These are phyloP conservation scores for Catostomus latipinnis DNA, from an alignment of 2,797 vertebrate genomes.

Conservation along the genomic window DNA sequence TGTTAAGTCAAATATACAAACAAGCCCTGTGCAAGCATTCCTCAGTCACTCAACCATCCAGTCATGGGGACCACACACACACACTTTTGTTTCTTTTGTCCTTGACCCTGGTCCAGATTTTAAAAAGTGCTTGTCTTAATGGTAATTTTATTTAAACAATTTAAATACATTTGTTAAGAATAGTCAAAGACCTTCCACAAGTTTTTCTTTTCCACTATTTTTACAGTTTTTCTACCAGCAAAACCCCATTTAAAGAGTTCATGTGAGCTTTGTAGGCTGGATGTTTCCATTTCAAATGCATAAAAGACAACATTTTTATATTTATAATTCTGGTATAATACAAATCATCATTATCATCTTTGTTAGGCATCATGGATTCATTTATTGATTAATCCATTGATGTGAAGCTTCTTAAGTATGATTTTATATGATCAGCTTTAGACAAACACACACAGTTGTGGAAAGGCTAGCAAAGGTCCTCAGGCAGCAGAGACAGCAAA, in stretches of 20 bases:
- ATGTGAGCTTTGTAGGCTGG: background rate
- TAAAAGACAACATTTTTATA: background rate
- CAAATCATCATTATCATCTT: background rate
- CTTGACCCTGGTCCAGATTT: background rate
- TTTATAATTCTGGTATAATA: background rate
- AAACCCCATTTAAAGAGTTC: background rate
- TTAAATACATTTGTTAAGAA: background rate
- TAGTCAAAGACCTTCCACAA: too few relatives aligned
- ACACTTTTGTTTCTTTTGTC: conserved; percentile 37
- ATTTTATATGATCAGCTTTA: conserved; percentile 38
- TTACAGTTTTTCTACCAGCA: background rate
- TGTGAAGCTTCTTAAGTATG: conserved; percentile 23
- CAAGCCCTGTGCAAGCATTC: conserved; percentile 33
- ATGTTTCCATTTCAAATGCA: background rate
- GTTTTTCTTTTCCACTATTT: background rate
- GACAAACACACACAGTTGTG: conserved; percentile 21
- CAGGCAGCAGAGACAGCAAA: conserved; percentile 61
- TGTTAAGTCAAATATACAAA: conserved; percentile 36
- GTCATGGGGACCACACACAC: conserved; percentile 35
- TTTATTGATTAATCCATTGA: background rate
- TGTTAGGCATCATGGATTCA: conserved; percentile 34
- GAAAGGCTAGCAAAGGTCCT: conserved; percentile 47
- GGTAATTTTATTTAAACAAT: background rate
- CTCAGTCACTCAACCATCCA: conserved; percentile 54
- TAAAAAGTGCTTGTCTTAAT: background rate